Evolutionary conservation across 1,140 invertebrate species (phyloP), one percentile per base, ranked within the genome.

Genomic region (Bicyclus anynana): DNA sequence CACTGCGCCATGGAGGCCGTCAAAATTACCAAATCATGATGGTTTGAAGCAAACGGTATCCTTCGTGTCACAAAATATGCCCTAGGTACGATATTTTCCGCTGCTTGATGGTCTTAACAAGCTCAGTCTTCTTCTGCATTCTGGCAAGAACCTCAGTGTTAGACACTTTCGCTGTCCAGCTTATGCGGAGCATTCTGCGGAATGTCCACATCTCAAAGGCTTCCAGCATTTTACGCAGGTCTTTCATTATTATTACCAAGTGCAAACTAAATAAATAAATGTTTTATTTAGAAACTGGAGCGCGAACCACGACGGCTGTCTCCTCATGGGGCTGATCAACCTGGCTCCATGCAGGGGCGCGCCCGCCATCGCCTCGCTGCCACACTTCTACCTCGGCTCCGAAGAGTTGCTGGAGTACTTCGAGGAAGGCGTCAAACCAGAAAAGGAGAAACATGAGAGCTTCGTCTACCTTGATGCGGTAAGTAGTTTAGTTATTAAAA

Each of bases 341-440:
- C 64, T 90, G 2, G 69, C 72, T 53, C 77, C 84, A 3, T 91
- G 91, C 62, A 86, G 90, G 64, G 85, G 87, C 3, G 82, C 89
- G 0, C 92, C 92, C 0, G 87, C 90, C 2, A 87, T 92, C 7
- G 76, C 91, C 5, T 92, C 91, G 0, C 85, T 90, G 38, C 93
- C 93, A 0, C 92, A 93, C 76, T 93, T 92, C 78, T 91, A 91
- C 67, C 72, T 90, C 17, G 91, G 86, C 10, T 91, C 91, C 0
- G 84, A 85, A 12, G 88, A 86, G 47, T 59, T 89, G 5, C 59
- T 80, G 14, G 79, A 87, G 3, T 90, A 79, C 55, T 77, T 87
- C 48, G 89, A 91, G 0, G 77, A 82, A 1, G 92, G 92, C 4
- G 63, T 93, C 0, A 85, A 79, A 1, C 91, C 92, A 0, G 84